Evolutionary conservation across 2,888 invertebrate species (phyloP).

Genomic region (Xylophagus ater): DNA sequence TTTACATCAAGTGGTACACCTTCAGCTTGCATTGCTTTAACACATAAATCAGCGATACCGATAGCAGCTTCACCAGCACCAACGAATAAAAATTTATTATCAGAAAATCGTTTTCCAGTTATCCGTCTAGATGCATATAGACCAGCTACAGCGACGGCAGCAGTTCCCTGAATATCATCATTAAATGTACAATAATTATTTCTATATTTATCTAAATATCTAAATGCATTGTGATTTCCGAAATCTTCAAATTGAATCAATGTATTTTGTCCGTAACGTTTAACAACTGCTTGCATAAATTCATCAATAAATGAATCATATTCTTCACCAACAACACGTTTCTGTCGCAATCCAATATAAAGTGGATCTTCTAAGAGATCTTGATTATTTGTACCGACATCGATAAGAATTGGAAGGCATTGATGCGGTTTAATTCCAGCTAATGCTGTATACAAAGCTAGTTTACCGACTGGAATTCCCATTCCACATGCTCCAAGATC

Average conservation of each 20-base stretch:
- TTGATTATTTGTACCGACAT: conserved; percentile 91
- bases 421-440: conserved; percentile 95
- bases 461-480: conserved; percentile 97
- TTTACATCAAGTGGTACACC: conserved; percentile 41
- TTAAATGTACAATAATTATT: conserved; percentile 93
- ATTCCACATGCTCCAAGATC: conserved; percentile 92
- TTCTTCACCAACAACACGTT: conserved; percentile 67
- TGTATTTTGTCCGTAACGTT: conserved; percentile 76
- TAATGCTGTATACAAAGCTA: conserved; percentile 89
- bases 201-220: conserved; percentile 82
- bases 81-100: conserved; percentile 83
- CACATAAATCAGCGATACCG: conserved; percentile 83
- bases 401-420: conserved; percentile 85
- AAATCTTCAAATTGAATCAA: conserved; percentile 94
- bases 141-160: conserved; percentile 91
- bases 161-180: conserved; percentile 98
- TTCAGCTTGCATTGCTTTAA: conserved; percentile 75
- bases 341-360: conserved; percentile 85
- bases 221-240: conserved; percentile 93
- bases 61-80: conserved; percentile 88
- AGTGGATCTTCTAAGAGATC: conserved; percentile 82
- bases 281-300: conserved; percentile 90
- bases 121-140: conserved; percentile 43
- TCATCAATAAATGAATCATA: conserved; percentile 94
- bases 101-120: conserved; percentile 59